These are phyloP conservation scores for Sylvia borin DNA, from an alignment of 2,797 vertebrate species.

Conservation along the genomic window DNA sequence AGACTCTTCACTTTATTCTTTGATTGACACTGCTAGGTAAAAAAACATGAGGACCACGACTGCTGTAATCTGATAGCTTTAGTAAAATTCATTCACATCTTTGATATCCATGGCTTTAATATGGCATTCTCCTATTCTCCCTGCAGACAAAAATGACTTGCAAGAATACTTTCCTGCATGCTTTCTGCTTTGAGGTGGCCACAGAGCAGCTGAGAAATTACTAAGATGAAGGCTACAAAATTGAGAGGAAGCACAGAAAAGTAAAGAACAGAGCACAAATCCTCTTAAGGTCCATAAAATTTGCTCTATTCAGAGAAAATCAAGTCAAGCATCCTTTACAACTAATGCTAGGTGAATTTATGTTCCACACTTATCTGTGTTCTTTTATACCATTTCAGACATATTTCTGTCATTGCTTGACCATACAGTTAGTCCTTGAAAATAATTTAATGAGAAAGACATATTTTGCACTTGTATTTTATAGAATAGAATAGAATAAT, in stretches of 20 bases:
- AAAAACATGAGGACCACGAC: neutral
- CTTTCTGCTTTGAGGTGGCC: neutral
- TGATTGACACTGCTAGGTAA: neutral
- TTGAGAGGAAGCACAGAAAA: neutral
- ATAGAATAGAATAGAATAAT: too few relatives aligned
- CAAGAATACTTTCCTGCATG: neutral
- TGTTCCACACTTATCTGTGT: neutral
- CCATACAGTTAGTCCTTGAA: neutral
- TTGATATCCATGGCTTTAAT: neutral
- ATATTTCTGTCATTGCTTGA: neutral
- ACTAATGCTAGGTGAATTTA: neutral
- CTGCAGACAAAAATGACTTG: neutral
- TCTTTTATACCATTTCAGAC: neutral
- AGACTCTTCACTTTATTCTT: neutral
- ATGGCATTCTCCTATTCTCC: neutral
- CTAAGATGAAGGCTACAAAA: neutral
- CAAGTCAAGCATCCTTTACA: neutral
- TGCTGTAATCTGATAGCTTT: neutral
- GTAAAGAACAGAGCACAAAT: neutral
- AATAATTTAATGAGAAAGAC: neutral
- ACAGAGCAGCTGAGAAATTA: neutral
- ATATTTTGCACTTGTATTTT: neutral
- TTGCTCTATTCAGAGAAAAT: neutral
- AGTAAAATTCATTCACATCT: neutral
- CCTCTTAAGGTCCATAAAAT: neutral